These are phyloP conservation scores for Mythimna impura DNA, from an alignment of 2,888 invertebrate species.

Conservation along the genomic window DNA sequence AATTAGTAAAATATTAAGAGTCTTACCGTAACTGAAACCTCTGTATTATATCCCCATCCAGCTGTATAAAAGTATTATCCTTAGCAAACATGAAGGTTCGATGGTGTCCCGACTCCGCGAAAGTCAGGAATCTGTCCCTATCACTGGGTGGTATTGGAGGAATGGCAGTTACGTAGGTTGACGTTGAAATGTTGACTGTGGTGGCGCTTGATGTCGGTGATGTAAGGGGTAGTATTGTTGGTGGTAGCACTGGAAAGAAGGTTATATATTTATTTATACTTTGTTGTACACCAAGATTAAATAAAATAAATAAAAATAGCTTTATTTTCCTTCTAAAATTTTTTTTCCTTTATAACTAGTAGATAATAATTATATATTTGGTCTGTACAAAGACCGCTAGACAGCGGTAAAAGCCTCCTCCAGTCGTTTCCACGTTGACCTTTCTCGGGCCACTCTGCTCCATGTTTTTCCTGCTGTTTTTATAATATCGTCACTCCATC, in stretches of 20 bases:
- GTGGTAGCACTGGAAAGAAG: conserved; percentile 78
- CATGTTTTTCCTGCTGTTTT: too few species aligned
- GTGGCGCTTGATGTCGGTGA: conserved; percentile 76
- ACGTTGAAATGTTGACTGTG: conserved; percentile 86
- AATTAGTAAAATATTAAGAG: not conserved
- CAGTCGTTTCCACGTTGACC: too few species aligned
- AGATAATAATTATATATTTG: too few species aligned
- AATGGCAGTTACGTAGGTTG: conserved; percentile 84
- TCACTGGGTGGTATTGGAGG: conserved; percentile 93
- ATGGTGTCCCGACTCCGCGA: conserved; percentile 95
- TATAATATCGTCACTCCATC: too few species aligned
- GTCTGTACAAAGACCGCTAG: too few species aligned
- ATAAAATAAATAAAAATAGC: too few species aligned
- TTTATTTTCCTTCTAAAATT: too few species aligned
- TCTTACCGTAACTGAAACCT: conserved; percentile 96
- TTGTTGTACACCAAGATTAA: not conserved
- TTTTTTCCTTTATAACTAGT: too few species aligned
- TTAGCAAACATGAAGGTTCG: conserved; percentile 98
- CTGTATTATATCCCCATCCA: conserved; percentile 97
- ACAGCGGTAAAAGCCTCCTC: too few species aligned
- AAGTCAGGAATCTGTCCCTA: conserved; percentile 95
- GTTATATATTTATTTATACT: too few species aligned
- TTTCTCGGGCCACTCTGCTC: too few species aligned
- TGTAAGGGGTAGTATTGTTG: conserved; percentile 79
- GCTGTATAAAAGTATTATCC: conserved; percentile 97